Base-by-base conservation (phyloP, 2,113 vertebrate species). In the Sprattus sprattus region DNA sequence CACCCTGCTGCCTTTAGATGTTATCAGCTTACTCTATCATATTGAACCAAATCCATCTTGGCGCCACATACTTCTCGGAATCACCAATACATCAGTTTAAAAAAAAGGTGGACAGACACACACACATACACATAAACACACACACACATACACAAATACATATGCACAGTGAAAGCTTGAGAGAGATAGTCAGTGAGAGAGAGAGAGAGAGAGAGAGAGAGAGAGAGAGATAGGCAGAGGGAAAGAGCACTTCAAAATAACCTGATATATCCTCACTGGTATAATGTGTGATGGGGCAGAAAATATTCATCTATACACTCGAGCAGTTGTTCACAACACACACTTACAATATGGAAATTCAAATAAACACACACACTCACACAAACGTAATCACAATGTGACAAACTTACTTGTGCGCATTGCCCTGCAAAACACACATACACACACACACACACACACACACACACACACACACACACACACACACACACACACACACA, bases 21-120 rank as follows among this genome's bases (percentile, higher is more conserved):
- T 95, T 96, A 96, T 98, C 96, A 95, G 93, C 93, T 97, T 97
- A 96, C 96, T 91, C 94, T 95, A 94, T 94, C 95, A 95, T 95
- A 97, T 96, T 97, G 95, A 95, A 93, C 95, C 95, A 94, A 96
- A 96, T 95, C 94, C 94, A 95, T 96, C 94, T 93, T 78, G 95
- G 96, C 94, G 94, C 96, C 96, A 95, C 93, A 86, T 88, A 89
- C 89, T 97, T 97, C 97, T 96, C 94, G 92, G 96, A 97, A 97
- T 95, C 90, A 90, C 93, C 92, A 92, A 95, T 95, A 93, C 92
- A 93, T 90, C 91, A 92, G 90, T 93, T 89, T 82, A 92, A 94
- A 94, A 93, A 78, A 32, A 78, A 22, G 6, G 16, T 13, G 94
- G 91, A 45, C 54, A 15, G n/a, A 82, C 81, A 45, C 11, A 54